Base-by-base conservation (phyloP, 2,797 vertebrate genomes). In the Chelon auratus region DNA sequence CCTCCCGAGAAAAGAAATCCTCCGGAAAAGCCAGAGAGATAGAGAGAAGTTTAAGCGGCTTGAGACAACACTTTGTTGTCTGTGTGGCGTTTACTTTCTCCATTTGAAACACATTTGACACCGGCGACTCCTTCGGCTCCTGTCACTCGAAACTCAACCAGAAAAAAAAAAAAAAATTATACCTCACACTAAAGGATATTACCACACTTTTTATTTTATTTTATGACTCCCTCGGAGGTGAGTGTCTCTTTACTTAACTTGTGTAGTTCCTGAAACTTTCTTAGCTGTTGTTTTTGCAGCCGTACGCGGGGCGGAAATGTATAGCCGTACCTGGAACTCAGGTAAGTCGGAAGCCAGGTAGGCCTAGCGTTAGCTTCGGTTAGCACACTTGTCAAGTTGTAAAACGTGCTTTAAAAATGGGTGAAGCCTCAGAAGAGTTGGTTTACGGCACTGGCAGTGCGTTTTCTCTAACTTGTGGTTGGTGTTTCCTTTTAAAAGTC, bases 341-440 rank as follows among this genome's bases (percentile, higher is more conserved):
- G 95, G 94, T 95, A 81, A 89, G 76, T 40, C 51, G 54, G 78
- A 77, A 82, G 53, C 42, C 80, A 91, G 89, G 89, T 85, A 80
- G 87, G 84, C 80, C 86, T 11, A n/a, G 74, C 57, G 42, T 77
- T 82, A 84, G 81, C 84, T 18, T 4, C 39, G 5, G 22, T 61
- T 73, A 66, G 70, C 68, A 15, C 42, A 20, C 36, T 36, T 63
- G 13, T 58, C 7, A 75, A 72, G 52, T 74, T 58, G 39, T 1
- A n/a, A 30, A 53, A 52, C 17, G 1, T 20, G 3, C 0, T 4
- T 17, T 70, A 3, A 2, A n/a, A n/a, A 51, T 18, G 24, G 53
- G 48, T 13, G 50, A 61, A 66, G 55, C 18, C 13, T 1, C 1
- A 2, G 1, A 4, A n/a, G 4, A 37, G 45, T 14, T 52, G 3